Percentiles rank a stretch among this genome's conserved stretches.
Evolutionary conservation across 2,888 invertebrate genomes (phyloP).

Genomic region (Diadromus collaris): DNA sequence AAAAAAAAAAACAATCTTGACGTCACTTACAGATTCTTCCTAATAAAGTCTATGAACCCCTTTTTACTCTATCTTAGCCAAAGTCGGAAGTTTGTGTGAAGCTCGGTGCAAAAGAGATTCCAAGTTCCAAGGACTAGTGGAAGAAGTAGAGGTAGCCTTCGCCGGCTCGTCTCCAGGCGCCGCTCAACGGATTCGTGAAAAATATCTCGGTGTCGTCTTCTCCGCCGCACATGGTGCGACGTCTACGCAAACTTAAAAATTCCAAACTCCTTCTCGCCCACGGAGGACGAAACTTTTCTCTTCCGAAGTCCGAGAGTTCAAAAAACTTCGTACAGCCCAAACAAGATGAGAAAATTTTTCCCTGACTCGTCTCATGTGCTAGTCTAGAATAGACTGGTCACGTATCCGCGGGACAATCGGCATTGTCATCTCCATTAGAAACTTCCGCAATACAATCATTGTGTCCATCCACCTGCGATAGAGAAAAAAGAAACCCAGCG

Average conservation of each 20-base stretch:
- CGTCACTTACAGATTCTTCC: not conserved
- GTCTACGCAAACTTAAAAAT: conserved; percentile 30
- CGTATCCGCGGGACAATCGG: conserved; percentile 22
- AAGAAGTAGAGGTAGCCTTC: conserved; percentile 1
- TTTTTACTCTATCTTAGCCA: not conserved
- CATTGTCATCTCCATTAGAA: conserved; percentile 19
- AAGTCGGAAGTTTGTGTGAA: conserved; percentile 34
- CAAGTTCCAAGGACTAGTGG: not conserved
- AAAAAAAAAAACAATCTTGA: not conserved
- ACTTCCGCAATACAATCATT: conserved; percentile 19
- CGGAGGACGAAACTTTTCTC: conserved; percentile 39
- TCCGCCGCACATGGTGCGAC: not conserved
- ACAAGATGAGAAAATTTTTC: conserved; percentile 3
- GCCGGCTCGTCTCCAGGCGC: not conserved
- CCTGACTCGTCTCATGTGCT: not conserved
- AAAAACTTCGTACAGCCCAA: not conserved
- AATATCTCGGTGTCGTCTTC: conserved; percentile 14
- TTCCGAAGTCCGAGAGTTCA: not conserved
- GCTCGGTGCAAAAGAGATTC: conserved; percentile 17
- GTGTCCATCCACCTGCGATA: not conserved
- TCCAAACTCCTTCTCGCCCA: conserved; percentile 23
- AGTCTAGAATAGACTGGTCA: not conserved
- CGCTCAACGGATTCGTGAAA: conserved; percentile 17
- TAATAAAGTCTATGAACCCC: not conserved
- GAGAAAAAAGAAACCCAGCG: not conserved